Evolutionary conservation across 2,888 invertebrate species (phyloP).

Genomic region (Drosophila infuscata): DNA sequence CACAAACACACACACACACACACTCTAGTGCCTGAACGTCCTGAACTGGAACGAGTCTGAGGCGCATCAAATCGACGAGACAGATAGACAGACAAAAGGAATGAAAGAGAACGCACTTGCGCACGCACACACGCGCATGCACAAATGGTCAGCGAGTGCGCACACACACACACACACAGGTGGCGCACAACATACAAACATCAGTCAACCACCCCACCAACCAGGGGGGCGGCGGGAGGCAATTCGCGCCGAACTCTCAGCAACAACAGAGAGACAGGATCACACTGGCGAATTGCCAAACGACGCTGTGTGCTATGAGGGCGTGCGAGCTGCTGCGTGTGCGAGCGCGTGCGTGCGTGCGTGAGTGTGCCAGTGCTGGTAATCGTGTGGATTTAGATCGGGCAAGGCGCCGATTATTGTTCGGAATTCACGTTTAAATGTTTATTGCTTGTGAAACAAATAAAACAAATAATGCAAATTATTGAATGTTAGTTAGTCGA

Average conservation of each 20-base stretch:
- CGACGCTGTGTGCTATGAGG: conserved; percentile 15
- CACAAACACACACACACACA: neutral
- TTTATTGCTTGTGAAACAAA: conserved; percentile 66
- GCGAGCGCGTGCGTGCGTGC: conserved; percentile 13
- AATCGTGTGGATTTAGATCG: conserved; percentile 7
- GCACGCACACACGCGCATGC: conserved; percentile 17
- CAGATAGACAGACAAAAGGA: neutral
- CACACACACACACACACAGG: conserved; percentile 21
- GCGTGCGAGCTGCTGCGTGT: conserved; percentile 2
- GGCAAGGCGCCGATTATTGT: conserved; percentile 31
- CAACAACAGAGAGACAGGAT: conserved; percentile 51
- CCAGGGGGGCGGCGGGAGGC: conserved; percentile 30
- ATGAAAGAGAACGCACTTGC: conserved; percentile 2
- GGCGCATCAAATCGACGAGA: conserved; percentile 9
- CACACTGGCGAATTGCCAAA: conserved; percentile 57
- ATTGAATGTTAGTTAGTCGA: conserved; percentile 10
- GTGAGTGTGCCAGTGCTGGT: conserved; percentile 11
- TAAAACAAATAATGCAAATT: conserved; percentile 2
- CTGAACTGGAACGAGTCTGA: neutral
- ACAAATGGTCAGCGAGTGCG: conserved; percentile 7
- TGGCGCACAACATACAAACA: conserved; percentile 47
- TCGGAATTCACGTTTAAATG: conserved; percentile 68
- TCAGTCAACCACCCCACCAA: conserved; percentile 54
- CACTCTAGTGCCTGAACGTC: conserved; percentile 3
- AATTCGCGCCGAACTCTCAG: conserved; percentile 45